A percentile compares a stretch with the other conserved stretches of the same genome.
Conservation (phyloP, 2,113 vertebrate genomes). For the Lamprotornis superbus region DNA sequence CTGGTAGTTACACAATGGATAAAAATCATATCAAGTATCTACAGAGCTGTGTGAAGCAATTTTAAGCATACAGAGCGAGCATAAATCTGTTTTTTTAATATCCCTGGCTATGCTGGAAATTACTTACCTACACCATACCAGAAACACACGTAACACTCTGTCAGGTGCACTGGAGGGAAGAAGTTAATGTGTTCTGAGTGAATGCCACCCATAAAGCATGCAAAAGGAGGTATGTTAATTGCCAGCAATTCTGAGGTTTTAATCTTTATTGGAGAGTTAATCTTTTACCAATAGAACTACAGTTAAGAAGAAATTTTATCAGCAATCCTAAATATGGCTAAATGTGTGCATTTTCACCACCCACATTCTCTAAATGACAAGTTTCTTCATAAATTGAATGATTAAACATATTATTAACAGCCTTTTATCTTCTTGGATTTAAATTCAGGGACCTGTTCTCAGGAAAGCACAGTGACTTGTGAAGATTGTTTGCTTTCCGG, state of each 20-base stretch:
- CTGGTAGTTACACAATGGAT: not conserved
- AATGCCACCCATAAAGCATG: not conserved
- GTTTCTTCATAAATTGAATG: not conserved
- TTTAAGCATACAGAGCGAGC: not conserved
- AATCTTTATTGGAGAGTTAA: slow-evolving; percentile 15
- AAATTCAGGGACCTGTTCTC: slow-evolving; percentile 83
- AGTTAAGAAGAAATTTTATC: not conserved
- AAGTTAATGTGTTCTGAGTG: not conserved
- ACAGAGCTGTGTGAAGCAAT: not conserved
- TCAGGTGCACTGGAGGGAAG: not conserved
- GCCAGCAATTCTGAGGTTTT: not conserved
- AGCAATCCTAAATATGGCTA: not conserved
- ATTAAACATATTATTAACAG: slow-evolving; percentile 27
- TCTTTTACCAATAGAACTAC: not conserved
- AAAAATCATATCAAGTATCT: not conserved
- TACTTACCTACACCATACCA: not conserved
- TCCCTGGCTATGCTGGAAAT: not conserved
- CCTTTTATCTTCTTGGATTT: slow-evolving; percentile 48
- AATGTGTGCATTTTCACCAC: not conserved
- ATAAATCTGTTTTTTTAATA: not conserved
- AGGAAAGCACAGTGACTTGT: slow-evolving; percentile 81
- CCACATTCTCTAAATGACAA: not conserved
- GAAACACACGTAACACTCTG: not conserved
- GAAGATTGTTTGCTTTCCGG: slow-evolving; percentile 88
- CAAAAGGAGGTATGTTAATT: not conserved